These are phyloP conservation scores for Tenthredo scrophulariae DNA, from an alignment of 2,888 invertebrate species.

Conservation along the genomic window DNA sequence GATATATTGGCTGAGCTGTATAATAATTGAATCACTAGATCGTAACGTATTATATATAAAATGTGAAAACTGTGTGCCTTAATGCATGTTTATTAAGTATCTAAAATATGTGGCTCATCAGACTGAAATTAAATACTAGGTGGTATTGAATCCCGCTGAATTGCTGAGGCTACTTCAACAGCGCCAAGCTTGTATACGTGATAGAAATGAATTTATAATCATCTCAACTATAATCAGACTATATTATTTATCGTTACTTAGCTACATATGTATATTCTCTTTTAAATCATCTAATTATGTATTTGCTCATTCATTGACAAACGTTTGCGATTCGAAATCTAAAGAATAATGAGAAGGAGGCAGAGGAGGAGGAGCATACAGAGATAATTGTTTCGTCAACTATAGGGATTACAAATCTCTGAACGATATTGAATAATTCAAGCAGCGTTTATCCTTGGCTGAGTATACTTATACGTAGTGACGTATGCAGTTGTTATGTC, in stretches of 20 bases:
- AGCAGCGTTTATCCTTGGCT: conserved; percentile 69
- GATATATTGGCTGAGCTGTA: neutral
- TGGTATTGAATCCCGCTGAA: neutral
- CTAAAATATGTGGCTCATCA: neutral
- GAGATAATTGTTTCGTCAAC: neutral
- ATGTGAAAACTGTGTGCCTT: neutral
- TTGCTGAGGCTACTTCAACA: neutral
- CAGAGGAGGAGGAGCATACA: neutral
- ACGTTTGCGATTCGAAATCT: neutral
- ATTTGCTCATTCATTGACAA: neutral
- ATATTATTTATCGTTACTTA: neutral
- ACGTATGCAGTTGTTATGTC: conserved; percentile 9
- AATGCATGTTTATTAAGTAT: neutral
- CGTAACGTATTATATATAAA: neutral
- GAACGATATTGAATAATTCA: conserved; percentile 71
- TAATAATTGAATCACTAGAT: neutral
- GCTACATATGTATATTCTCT: neutral
- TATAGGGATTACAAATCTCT: conserved; percentile 54
- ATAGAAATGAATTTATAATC: neutral
- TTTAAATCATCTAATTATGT: neutral
- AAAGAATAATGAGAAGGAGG: neutral
- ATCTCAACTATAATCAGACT: neutral
- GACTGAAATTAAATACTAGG: neutral
- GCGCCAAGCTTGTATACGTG: neutral
- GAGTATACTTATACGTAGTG: neutral